Evolutionary conservation across 2,888 invertebrate species (phyloP), one percentile per base, ranked within the genome.

Genomic region (Resseliella maxima): DNA sequence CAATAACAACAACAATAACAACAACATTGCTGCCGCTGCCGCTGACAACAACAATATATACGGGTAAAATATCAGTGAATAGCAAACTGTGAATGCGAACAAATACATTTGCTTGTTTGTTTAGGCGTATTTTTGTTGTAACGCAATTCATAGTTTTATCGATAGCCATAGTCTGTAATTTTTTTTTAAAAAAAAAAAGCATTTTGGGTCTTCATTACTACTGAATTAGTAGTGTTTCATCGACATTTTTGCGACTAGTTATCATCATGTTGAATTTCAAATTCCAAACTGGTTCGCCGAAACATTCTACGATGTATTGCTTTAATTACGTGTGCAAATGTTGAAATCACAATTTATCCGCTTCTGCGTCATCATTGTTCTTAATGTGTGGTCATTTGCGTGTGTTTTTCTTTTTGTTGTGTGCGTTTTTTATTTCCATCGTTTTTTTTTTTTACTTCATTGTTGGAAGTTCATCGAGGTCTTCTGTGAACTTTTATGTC

Each of bases 241-340:
- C 12, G 21, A 15, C n/a, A 6, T 0, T 72, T 72, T 72, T 12
- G 6, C 31, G 72, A 72, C 31, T 72, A 31, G 31, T 72, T 35
- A 72, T 72, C 31, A 24, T 3, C 50, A 59, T 59, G 5, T 59
- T 35, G 72, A 35, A 31, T 72, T 35, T 72, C 72, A 72, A 72
- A 72, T 15, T n/a, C n/a, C 5, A 72, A 72, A 72, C 72, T 72
- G 72, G 72, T 72, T 72, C 72, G 72, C 72, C 31, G 72, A 72
- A 72, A 72, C 2, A 72, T 72, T 72, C 72, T 72, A 72, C 72
- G 31, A 1, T 3, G 31, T 72, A 35, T 72, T 72, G 24, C n/a
- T 15, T 50, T 41, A 27, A 59, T 31, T 72, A 31, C 72, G 35
- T 72, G 59, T 12, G 18, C 35, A 72, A 12, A 31, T 72, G 31